Evolutionary conservation across 2,888 invertebrate species (phyloP).

Genomic region (Protula sp.): DNA sequence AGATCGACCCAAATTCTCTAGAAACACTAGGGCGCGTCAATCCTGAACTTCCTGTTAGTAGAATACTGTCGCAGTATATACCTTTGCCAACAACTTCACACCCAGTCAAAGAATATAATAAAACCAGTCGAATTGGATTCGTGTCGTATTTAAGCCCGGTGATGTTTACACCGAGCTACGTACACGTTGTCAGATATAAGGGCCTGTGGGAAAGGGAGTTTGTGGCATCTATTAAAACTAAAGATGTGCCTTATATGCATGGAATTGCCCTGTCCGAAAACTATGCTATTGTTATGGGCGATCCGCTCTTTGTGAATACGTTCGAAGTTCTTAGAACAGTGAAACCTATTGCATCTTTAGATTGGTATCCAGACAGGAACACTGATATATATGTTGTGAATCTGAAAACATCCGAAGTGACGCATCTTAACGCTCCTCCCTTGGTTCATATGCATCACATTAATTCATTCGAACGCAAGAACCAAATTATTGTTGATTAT

Average conservation of each 20-base stretch:
- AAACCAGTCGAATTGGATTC: slow-evolving; percentile 33
- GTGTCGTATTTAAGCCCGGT: slow-evolving; percentile 34
- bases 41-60: slow-evolving; percentile 5
- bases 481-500: slow-evolving; percentile 30
- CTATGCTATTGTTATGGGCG: slow-evolving; percentile 39
- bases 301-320: slow-evolving; percentile 39
- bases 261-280: slow-evolving; percentile 39
- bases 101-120: slow-evolving; percentile 39
- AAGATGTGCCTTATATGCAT: slow-evolving; percentile 44
- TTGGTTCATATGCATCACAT: slow-evolving; percentile 44
- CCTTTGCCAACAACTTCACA: slow-evolving; percentile 45
- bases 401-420: slow-evolving; percentile 28
- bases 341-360: slow-evolving; percentile 35
- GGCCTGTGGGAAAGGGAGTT: slow-evolving; percentile 30
- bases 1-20: slow-evolving; percentile 26
- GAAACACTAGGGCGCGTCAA: slow-evolving; percentile 19
- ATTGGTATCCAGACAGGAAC: slow-evolving; percentile 31
- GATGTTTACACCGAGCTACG: slow-evolving; percentile 27
- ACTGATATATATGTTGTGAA: slow-evolving; percentile 35
- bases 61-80: slow-evolving; percentile 22
- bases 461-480: slow-evolving; percentile 37
- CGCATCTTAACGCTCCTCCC: slow-evolving; percentile 22
- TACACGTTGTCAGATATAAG: slow-evolving; percentile 34
- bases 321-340: slow-evolving; percentile 32
- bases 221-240: slow-evolving; percentile 32